Base-by-base conservation (phyloP, 1,140 invertebrate genomes). In the Drosophila baimaii region DNA sequence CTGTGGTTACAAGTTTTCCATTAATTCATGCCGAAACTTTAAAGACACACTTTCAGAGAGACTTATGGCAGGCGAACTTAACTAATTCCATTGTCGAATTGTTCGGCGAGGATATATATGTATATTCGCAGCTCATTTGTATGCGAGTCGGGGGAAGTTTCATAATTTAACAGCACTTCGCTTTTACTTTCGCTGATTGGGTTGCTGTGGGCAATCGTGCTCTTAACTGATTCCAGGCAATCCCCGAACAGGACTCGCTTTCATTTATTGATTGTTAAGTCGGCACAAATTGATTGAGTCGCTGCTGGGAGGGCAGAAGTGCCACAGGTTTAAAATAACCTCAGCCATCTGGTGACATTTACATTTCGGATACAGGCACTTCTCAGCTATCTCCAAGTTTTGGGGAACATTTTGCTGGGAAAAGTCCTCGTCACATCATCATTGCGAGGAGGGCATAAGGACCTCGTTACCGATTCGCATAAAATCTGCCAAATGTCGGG, bases 91-190 rank as follows among this genome's bases (percentile, higher is more conserved):
- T 7, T 29, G 47, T 64, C 6, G 43, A 37, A 29, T 44, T 29
- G 25, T 47, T 27, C 43, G 0, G 3, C 5, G 7, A 17, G 12
- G 19, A 23, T 19, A 27, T 39, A 39, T 41, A 27, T 39, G 31
- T 41, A 66, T 69, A 66, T 43, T 69, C 23, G 46, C 65, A 66
- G 35, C 65, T 66, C 65, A 66, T 69, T 69, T 51, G 65, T 69
- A 69, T 69, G 65, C 65, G 46, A 66, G 61, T 49, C 44, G 35
- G 21, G 25, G 46, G 35, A 69, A 69, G 46, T 51, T 52, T 69
- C 61, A 69, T 66, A 69, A 69, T 65, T 69, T 66, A 52, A 69
- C 65, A 69, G 65, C 65, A 69, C 46, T 69, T 69, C 51, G 61
- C 65, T 69, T 52, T 69, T 69, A 65, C 65, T 69, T 69, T 69